These are phyloP conservation scores for Verasper variegatus DNA, from an alignment of 2,113 vertebrate species.

Conservation along the genomic window DNA sequence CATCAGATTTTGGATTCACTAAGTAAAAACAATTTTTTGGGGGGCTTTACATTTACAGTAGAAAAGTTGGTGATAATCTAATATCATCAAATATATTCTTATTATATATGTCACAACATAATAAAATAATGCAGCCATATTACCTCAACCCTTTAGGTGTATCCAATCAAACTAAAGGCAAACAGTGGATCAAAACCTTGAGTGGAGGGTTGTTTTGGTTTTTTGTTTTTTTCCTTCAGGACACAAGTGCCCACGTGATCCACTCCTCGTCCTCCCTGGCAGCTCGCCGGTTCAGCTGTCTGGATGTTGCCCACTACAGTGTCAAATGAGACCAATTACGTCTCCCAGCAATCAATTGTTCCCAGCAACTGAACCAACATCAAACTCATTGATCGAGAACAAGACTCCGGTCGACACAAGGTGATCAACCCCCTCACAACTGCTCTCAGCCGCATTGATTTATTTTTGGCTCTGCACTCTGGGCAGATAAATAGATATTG, in stretches of 20 bases:
- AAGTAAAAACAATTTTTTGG: background rate
- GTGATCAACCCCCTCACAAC: slow-evolving; percentile 80
- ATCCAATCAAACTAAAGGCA: background rate
- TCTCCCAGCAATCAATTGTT: slow-evolving; percentile 78
- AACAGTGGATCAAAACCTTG: background rate
- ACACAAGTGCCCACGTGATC: slow-evolving; percentile 59
- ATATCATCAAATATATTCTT: background rate
- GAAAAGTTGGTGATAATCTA: too few species aligned
- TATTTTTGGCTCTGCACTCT: slow-evolving; percentile 63
- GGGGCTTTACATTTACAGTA: background rate
- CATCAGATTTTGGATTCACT: too few species aligned
- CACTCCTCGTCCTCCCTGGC: slow-evolving; percentile 52
- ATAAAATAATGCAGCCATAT: too few species aligned
- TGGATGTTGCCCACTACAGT: slow-evolving; percentile 64
- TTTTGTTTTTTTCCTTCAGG: slow-evolving; percentile 28
- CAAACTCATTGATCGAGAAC: slow-evolving; percentile 82
- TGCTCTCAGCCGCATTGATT: slow-evolving; percentile 78
- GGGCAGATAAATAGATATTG: slow-evolving; percentile 72
- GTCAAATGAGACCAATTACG: slow-evolving; percentile 81
- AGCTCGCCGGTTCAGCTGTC: slow-evolving; percentile 48
- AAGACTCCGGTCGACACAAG: slow-evolving; percentile 73
- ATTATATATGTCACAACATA: background rate
- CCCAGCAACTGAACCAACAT: slow-evolving; percentile 81
- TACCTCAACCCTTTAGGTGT: background rate
- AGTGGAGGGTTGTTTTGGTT: slow-evolving; percentile 49